Conservation (phyloP, 35 echinoderm and acorn worm genomes). For the Eucidaris tribuloides region DNA sequence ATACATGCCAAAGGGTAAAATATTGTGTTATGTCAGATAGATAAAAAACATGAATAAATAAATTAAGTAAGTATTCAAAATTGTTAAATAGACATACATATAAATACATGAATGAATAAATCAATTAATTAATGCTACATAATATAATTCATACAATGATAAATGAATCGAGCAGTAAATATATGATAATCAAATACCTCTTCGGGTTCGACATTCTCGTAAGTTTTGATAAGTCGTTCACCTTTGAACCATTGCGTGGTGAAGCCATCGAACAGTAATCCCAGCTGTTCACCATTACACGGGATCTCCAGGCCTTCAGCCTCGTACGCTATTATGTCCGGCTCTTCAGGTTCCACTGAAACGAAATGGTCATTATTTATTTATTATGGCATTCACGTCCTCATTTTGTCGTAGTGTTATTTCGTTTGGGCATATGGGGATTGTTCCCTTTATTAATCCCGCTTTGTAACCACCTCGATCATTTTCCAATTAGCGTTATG, state of each 20-base stretch:
- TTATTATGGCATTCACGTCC: no score
- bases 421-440: no score
- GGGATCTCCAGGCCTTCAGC: slow-evolving; percentile 28
- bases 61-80: neutral
- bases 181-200: slow-evolving; percentile 42
- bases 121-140: neutral
- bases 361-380: no score
- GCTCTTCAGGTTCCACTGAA: neutral
- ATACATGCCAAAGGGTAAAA: neutral
- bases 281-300: slow-evolving; percentile 39
- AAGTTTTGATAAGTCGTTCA: slow-evolving; percentile 22
- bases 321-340: slow-evolving; percentile 8
- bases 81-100: neutral
- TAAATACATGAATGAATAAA: neutral
- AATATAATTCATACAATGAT: neutral
- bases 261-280: slow-evolving; percentile 32
- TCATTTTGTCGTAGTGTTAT: no score
- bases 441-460: no score
- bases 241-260: slow-evolving; percentile 39
- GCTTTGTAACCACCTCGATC: no score
- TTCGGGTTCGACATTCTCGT: slow-evolving; percentile 35
- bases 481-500: no score
- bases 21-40: neutral
- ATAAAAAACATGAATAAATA: neutral
- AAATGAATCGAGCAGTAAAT: no score